These are phyloP conservation scores for Phalloptychus januarius DNA, from an alignment of 2,797 vertebrate species.

Conservation along the genomic window DNA sequence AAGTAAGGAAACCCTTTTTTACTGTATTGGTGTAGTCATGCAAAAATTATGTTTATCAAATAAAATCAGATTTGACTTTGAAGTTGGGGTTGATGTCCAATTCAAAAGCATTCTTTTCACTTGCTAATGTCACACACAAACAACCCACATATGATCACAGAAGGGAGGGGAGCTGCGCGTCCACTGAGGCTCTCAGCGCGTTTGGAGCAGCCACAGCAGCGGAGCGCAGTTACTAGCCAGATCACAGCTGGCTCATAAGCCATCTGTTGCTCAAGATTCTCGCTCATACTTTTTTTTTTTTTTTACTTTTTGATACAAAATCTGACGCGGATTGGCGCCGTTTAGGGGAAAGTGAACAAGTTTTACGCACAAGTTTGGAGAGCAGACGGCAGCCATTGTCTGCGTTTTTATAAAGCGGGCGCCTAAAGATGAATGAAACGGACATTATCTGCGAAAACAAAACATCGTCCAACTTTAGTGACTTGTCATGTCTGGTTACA, in stretches of 20 bases:
- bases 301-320: neutral
- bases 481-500: slow-evolving; percentile 58
- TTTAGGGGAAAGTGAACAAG: slow-evolving; percentile 22
- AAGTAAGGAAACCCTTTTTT: neutral
- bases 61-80: neutral
- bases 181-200: slow-evolving; percentile 30
- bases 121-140: slow-evolving; percentile 3
- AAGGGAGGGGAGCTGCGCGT: slow-evolving; percentile 53
- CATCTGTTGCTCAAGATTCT: neutral
- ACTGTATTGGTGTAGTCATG: neutral
- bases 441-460: slow-evolving; percentile 57
- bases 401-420: neutral
- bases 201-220: slow-evolving; percentile 17
- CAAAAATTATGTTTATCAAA: neutral
- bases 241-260: slow-evolving; percentile 40
- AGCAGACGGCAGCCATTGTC: slow-evolving; percentile 15
- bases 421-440: slow-evolving; percentile 76
- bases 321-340: slow-evolving; percentile 3
- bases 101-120: neutral
- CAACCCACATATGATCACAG: slow-evolving; percentile 27
- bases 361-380: slow-evolving; percentile 54
- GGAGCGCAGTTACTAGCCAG: slow-evolving; percentile 31
- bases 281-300: neutral
- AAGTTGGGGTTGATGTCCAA: neutral
- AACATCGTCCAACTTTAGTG: slow-evolving; percentile 54